Base-by-base conservation (phyloP, 2,888 invertebrate species). In the Prenolepis imparis region DNA sequence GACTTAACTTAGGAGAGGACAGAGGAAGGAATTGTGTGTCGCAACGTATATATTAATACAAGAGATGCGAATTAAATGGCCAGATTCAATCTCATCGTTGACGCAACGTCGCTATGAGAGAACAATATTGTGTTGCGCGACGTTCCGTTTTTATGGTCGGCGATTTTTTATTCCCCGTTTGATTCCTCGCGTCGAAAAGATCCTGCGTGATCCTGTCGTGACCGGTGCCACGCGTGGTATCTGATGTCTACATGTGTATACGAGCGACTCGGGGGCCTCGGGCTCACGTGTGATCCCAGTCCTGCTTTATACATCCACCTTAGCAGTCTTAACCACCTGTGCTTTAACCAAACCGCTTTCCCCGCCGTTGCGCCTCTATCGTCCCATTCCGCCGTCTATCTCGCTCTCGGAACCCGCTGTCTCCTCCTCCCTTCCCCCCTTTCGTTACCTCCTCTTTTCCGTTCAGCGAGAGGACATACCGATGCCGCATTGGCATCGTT, bases 231-330 rank as follows among this genome's bases (percentile, higher is more conserved):
- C 91, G 92, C 90, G 89, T 88, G 87, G 86, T 90, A 90, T 91
- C 91, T 90, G 92, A 93, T 92, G 91, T 91, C 86, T 92, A 92
- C 91, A 92, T 88, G 92, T 92, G 93, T 87, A 28, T 28, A 89
- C 89, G 84, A 87, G 86, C 57, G 87, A 87, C 87, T 87, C 84
- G 88, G 84, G 87, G 84, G 87, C 68, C 86, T 89, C 83, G 83
- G 81, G 85, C 92, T 91, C 91, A 91, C 91, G 91, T 92, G 91
- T 92, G 91, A 92, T 91, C 90, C 87, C 88, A 91, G 91, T 91
- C 86, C 87, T 86, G 87, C 88, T 90, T 88, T 90, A 84, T 89
- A 87, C 87, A 83, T 90, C 85, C 84, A 86, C 89, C 87, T 86
- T 87, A 84, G 88, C 88, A 87, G 80, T 83, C 86, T 87, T 88